These are phyloP conservation scores for Rhombomys opimus DNA, from an alignment of 2,113 vertebrate genomes.

Conservation along the genomic window DNA sequence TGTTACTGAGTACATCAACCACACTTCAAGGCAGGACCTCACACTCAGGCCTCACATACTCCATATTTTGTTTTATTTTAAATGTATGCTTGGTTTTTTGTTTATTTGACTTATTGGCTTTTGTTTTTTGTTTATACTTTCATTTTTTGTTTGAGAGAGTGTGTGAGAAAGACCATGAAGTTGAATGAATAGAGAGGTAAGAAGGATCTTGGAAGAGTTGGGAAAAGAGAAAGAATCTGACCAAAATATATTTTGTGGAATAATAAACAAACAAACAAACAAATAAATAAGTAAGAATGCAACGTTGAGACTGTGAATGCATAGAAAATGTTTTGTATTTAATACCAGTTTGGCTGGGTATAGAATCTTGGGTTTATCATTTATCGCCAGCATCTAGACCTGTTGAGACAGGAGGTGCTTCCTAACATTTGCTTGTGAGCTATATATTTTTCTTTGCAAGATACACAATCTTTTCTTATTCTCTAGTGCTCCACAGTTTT, in stretches of 20 bases:
- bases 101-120: background rate
- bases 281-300: background rate
- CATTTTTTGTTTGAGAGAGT: background rate
- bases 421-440: background rate
- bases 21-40: background rate
- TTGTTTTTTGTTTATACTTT: background rate
- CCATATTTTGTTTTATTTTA: background rate
- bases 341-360: slow-evolving; percentile 31
- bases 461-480: background rate
- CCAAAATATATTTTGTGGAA: background rate
- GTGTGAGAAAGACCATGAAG: background rate
- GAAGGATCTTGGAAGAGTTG: background rate
- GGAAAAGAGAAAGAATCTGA: background rate
- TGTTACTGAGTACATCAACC: background rate
- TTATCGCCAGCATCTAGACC: slow-evolving; percentile 24
- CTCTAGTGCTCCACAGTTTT: background rate
- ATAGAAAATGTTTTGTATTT: slow-evolving; percentile 14
- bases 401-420: background rate
- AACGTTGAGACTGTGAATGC: background rate
- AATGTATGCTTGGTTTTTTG: background rate
- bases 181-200: background rate
- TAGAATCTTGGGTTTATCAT: slow-evolving; percentile 21
- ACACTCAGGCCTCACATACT: background rate
- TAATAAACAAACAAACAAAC: background rate
- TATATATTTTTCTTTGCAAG: slow-evolving; percentile 16